phyloP scores from a whole-genome alignment of 2,888 invertebrate species.

The Byasa hedistus region DNA sequence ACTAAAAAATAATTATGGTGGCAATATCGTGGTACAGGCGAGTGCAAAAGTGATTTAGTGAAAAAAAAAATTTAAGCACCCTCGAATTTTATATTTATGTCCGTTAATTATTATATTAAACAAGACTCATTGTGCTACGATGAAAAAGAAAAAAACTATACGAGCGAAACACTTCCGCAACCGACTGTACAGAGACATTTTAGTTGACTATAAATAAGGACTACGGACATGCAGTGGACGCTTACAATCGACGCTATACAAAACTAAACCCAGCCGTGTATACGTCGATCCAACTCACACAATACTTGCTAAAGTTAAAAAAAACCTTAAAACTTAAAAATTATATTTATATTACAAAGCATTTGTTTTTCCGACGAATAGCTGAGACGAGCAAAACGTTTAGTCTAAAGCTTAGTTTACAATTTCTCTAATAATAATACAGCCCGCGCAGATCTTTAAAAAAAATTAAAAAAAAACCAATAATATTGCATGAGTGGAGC shows the following conservation, averaged over 20 bases:
- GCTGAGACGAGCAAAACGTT: no score
- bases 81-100: neutral
- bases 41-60: slow-evolving; percentile 42
- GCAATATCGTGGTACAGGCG: slow-evolving; percentile 45
- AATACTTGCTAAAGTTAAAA: slow-evolving; percentile 14
- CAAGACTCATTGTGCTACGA: no score
- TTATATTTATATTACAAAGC: no score
- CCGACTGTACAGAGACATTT: slow-evolving; percentile 54
- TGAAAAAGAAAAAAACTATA: neutral
- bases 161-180: slow-evolving; percentile 38
- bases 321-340: no score
- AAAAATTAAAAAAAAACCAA: no score
- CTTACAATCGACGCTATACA: slow-evolving; percentile 56
- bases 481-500: slow-evolving; percentile 38
- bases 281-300: slow-evolving; percentile 43
- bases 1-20: slow-evolving; percentile 42
- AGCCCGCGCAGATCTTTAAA: no score
- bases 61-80: no score
- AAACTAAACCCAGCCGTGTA: slow-evolving; percentile 43
- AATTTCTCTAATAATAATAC: neutral
- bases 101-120: no score
- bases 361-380: no score
- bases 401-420: no score
- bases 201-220: slow-evolving; percentile 51
- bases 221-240: slow-evolving; percentile 65